Conservation (phyloP, 2,113 vertebrate genomes). For the Catharus fuscescens region DNA sequence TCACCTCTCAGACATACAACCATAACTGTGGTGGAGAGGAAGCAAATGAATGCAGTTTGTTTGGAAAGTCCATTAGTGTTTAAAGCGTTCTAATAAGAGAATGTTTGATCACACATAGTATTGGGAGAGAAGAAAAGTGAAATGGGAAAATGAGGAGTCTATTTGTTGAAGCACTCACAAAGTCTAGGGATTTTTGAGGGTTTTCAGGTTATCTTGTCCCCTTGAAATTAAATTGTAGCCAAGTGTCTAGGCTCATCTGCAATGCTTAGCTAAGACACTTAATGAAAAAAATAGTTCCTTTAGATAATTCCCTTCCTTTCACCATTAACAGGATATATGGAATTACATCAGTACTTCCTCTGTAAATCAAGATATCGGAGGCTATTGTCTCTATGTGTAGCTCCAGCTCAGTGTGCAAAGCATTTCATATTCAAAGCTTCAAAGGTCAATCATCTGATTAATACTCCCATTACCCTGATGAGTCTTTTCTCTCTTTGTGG, state of each 20-base stretch:
- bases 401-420: not conserved
- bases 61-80: not conserved
- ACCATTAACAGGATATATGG: slow-evolving; percentile 25
- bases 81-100: not conserved
- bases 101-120: not conserved
- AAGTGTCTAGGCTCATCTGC: not conserved
- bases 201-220: not conserved
- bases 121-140: not conserved
- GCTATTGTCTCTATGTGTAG: not conserved
- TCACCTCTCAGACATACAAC: not conserved
- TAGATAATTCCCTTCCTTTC: slow-evolving; percentile 8
- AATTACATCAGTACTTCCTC: slow-evolving; percentile 17
- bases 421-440: not conserved
- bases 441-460: slow-evolving; percentile 29
- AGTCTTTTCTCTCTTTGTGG: slow-evolving; percentile 9
- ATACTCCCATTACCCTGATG: not conserved
- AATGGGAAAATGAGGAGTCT: not conserved
- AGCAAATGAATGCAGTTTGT: not conserved
- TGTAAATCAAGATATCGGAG: slow-evolving; percentile 21
- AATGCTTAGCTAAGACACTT: slow-evolving; percentile 1
- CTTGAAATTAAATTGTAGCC: slow-evolving; percentile 22
- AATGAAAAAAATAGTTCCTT: slow-evolving; percentile 1
- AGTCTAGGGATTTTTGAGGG: not conserved
- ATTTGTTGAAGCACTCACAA: not conserved
- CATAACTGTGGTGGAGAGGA: not conserved